Percentiles rank a stretch among this genome's conserved stretches.
Conservation (phyloP, 1,140 invertebrate genomes). For the Acromyrmex charruanus region DNA sequence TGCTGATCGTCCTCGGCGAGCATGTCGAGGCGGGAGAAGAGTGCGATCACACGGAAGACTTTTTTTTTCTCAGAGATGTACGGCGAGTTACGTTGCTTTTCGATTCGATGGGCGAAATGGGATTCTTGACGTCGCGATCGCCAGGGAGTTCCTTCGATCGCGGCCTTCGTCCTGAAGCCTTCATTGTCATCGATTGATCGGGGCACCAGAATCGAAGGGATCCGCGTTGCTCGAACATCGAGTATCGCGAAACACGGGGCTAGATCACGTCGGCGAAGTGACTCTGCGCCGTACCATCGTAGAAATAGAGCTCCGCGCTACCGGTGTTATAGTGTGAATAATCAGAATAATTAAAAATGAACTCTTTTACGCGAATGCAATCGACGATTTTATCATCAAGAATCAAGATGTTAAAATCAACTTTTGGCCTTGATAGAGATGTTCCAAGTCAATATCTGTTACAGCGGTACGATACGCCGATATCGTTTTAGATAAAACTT, state of each 20-base stretch:
- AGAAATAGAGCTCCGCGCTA: neutral
- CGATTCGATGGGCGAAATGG: constrained; percentile 80
- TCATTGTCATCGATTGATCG: neutral
- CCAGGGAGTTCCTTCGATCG: constrained; percentile 6
- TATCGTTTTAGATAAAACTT: constrained; percentile 14
- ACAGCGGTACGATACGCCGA: neutral
- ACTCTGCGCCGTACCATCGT: constrained; percentile 16
- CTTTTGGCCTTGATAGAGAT: neutral
- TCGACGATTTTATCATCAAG: constrained; percentile 8
- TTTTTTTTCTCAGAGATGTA: constrained; percentile 77
- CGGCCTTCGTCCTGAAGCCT: constrained; percentile 8
- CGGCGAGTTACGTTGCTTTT: constrained; percentile 85
- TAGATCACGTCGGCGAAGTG: constrained; percentile 8
- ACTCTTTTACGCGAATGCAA: neutral
- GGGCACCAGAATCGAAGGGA: neutral
- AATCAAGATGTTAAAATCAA: constrained; percentile 16
- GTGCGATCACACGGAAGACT: constrained; percentile 50
- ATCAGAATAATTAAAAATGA: constrained; percentile 19
- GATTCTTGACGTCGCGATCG: constrained; percentile 23
- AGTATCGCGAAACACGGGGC: neutral
- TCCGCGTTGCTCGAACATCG: neutral
- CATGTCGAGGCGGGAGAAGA: constrained; percentile 18
- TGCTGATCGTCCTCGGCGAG: constrained; percentile 63
- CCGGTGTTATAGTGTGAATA: neutral
- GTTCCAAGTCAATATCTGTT: neutral